Conservation (phyloP, 2,888 invertebrate genomes). For the Euzophera pinguis region DNA sequence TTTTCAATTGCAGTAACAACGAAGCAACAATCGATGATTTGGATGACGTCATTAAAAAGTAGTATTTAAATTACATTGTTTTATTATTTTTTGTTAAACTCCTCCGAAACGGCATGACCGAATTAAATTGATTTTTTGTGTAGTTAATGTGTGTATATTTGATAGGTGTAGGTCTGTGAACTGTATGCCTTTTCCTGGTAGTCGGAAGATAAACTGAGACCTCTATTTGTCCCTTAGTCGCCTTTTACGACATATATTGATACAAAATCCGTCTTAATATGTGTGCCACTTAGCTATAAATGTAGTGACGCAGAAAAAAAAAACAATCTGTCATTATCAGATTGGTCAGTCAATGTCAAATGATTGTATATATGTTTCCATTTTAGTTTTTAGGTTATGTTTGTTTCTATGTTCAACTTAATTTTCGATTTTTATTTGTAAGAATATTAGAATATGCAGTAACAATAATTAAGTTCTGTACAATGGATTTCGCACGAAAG, state of each 20-base stretch:
- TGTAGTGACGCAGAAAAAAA: too few species aligned
- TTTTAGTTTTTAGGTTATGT: not conserved
- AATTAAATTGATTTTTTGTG: too few species aligned
- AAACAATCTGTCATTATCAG: not conserved
- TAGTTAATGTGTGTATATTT: too few species aligned
- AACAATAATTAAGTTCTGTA: not conserved
- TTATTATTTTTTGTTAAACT: too few species aligned
- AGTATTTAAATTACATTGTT: not conserved
- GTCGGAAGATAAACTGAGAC: too few species aligned
- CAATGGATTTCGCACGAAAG: slow-evolving; percentile 85
- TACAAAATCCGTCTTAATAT: too few species aligned
- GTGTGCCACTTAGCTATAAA: too few species aligned
- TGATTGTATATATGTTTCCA: not conserved
- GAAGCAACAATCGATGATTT: slow-evolving; percentile 75
- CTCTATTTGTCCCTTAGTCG: too few species aligned
- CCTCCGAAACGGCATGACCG: too few species aligned
- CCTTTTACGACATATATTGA: too few species aligned
- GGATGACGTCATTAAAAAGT: slow-evolving; percentile 35
- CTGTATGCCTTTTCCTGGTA: too few species aligned
- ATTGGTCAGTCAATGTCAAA: not conserved
- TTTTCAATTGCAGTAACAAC: slow-evolving; percentile 71
- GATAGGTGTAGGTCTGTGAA: too few species aligned
- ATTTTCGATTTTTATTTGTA: not conserved
- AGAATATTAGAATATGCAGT: not conserved
- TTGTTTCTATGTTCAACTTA: not conserved